A percentile compares a stretch with the other conserved stretches of the same genome.
Conservation (phyloP, 2,113 vertebrate genomes). For the Coreoperca whiteheadi region DNA sequence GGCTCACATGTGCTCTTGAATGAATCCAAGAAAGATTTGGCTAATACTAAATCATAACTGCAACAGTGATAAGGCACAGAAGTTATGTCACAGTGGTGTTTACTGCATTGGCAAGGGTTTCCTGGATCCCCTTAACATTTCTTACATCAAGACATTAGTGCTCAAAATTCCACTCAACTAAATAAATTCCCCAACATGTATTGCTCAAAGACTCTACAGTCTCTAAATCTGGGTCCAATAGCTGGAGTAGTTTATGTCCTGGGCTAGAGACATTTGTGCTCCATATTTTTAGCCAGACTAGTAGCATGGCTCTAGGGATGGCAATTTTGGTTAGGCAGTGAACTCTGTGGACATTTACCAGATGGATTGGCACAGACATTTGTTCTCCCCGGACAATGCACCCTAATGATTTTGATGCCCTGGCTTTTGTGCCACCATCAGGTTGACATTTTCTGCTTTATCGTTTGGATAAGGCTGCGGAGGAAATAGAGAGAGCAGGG, state of each 20-base stretch:
- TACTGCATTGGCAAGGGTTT: not conserved
- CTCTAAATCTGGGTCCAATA: not conserved
- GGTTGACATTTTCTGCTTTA: not conserved
- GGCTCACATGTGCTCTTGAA: constrained; percentile 3
- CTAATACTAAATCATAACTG: not conserved
- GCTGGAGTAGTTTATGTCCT: not conserved
- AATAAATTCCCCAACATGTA: not conserved
- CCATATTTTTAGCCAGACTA: not conserved
- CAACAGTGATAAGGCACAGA: constrained; percentile 1
- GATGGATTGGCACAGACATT: not conserved
- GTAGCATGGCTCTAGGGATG: not conserved
- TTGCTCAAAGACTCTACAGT: not conserved
- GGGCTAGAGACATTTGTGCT: constrained; percentile 1
- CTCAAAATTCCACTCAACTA: not conserved
- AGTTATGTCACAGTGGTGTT: not conserved
- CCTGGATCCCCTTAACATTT: constrained; percentile 6
- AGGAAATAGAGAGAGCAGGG: not conserved
- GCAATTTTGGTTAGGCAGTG: not conserved
- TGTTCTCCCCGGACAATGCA: not conserved
- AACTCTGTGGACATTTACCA: not conserved
- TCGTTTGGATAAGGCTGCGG: not conserved
- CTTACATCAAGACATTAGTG: not conserved
- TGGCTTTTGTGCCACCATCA: not conserved
- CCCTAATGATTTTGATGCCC: not conserved
- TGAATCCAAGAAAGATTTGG: constrained; percentile 16